A percentile compares a stretch with the other conserved stretches of the same genome.
Evolutionary conservation across 1,140 invertebrate species (phyloP).

Genomic region (Carposina sasakii): DNA sequence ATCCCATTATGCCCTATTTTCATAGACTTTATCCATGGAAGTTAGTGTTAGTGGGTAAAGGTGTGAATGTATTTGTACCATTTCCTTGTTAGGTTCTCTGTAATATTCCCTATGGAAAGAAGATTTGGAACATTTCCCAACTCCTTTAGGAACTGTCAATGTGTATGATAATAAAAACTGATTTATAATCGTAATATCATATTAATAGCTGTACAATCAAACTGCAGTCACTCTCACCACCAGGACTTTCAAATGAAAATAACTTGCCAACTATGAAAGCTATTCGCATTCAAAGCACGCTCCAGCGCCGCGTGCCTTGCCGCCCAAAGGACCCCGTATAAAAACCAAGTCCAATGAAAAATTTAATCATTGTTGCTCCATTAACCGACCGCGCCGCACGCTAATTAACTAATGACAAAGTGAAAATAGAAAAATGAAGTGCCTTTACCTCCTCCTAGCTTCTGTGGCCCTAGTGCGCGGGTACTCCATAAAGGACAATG

Average conservation of each 20-base stretch:
- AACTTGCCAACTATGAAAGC: conserved; percentile 64
- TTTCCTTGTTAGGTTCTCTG: too few species aligned
- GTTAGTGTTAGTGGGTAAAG: too few species aligned
- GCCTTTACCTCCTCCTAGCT: conserved; percentile 54
- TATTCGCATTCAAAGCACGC: conserved; percentile 51
- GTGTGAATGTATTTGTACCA: too few species aligned
- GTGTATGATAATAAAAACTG: too few species aligned
- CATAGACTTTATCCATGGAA: too few species aligned
- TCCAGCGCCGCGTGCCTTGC: conserved; percentile 49
- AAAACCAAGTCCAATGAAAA: conserved; percentile 73
- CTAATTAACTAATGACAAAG: conserved; percentile 68
- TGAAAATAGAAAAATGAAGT: conserved; percentile 63
- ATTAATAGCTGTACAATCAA: too few species aligned
- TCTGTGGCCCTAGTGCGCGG: conserved; percentile 65
- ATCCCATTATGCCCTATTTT: too few species aligned
- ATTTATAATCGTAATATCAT: too few species aligned
- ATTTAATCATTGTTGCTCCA: conserved; percentile 71
- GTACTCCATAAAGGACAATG: conserved; percentile 71
- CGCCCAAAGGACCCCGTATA: conserved; percentile 70
- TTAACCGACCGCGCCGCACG: conserved; percentile 61
- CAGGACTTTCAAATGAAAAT: conserved; percentile 70
- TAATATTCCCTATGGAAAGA: too few species aligned
- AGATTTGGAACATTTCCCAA: too few species aligned
- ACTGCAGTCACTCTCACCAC: conserved; percentile 56
- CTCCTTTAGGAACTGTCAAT: too few species aligned